These are phyloP conservation scores for Lycocerus yunnanus DNA, from an alignment of 2,888 invertebrate species.

Conservation along the genomic window DNA sequence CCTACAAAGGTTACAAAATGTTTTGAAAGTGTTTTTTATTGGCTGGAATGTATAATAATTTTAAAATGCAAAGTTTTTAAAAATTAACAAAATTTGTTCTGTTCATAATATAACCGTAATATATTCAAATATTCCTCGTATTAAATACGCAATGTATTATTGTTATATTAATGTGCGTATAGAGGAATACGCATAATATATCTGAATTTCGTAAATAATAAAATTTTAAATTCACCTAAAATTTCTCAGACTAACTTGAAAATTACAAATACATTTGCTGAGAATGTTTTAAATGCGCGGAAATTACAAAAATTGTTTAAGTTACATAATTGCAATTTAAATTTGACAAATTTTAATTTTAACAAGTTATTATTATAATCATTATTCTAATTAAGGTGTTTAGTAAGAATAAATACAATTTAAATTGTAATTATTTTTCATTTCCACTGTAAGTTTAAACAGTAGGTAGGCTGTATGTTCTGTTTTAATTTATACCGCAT, in stretches of 20 bases:
- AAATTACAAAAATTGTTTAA: neutral
- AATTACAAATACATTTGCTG: neutral
- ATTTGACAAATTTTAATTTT: neutral
- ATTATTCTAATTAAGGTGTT: neutral
- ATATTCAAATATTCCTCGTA: no score
- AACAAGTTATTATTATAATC: neutral
- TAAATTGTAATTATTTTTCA: neutral
- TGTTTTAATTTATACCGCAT: neutral
- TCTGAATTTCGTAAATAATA: neutral
- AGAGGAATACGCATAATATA: neutral
- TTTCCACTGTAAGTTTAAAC: neutral
- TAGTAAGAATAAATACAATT: neutral
- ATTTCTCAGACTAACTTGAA: neutral
- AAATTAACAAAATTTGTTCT: no score
- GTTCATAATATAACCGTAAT: no score
- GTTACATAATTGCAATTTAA: neutral
- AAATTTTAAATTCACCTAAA: no score
- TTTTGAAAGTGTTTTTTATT: no score
- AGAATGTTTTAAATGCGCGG: neutral
- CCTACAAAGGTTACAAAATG: no score
- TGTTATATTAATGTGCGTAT: no score
- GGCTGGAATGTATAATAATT: no score
- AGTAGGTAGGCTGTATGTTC: neutral
- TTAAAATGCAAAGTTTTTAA: no score
- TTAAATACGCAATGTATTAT: neutral